Conservation (phyloP, 1,140 invertebrate species). For the Phthorimaea operculella region DNA sequence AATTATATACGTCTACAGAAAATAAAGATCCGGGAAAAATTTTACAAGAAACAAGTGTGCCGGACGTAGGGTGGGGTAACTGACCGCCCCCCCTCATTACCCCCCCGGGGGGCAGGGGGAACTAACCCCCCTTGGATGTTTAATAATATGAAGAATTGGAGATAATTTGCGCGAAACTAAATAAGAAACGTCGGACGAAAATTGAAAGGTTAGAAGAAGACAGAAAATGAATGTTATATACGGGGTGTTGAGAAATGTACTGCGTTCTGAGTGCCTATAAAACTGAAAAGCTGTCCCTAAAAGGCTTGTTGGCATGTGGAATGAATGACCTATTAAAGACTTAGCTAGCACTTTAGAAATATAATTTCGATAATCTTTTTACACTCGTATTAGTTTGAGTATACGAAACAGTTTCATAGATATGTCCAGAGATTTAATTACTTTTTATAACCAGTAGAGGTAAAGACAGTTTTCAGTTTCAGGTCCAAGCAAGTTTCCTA, state of each 20-base stretch:
- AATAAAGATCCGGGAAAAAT: constrained; percentile 67
- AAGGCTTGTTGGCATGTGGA: too few species aligned
- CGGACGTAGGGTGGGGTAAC: constrained; percentile 44
- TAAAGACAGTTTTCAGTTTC: too few species aligned
- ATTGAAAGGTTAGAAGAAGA: constrained; percentile 55
- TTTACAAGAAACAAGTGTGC: constrained; percentile 63
- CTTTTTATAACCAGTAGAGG: too few species aligned
- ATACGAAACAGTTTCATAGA: too few species aligned
- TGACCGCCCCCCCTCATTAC: constrained; percentile 62
- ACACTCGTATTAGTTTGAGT: too few species aligned
- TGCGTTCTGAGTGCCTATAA: background rate
- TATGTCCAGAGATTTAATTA: too few species aligned
- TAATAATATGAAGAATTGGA: constrained; percentile 68
- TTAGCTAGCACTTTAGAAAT: too few species aligned
- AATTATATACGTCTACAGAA: constrained; percentile 66
- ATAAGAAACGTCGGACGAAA: constrained; percentile 65
- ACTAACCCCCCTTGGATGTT: constrained; percentile 56
- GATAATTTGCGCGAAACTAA: constrained; percentile 68
- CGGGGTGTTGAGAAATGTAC: background rate
- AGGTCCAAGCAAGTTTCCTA: too few species aligned
- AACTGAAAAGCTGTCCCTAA: too few species aligned
- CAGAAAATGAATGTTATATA: constrained; percentile 17
- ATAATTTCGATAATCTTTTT: too few species aligned
- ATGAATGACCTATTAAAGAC: too few species aligned
- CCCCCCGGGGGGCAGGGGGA: constrained; percentile 29